These are phyloP conservation scores for Heliopora coerulea DNA, from an alignment of 92 coral and sea anemone species.

Conservation along the genomic window DNA sequence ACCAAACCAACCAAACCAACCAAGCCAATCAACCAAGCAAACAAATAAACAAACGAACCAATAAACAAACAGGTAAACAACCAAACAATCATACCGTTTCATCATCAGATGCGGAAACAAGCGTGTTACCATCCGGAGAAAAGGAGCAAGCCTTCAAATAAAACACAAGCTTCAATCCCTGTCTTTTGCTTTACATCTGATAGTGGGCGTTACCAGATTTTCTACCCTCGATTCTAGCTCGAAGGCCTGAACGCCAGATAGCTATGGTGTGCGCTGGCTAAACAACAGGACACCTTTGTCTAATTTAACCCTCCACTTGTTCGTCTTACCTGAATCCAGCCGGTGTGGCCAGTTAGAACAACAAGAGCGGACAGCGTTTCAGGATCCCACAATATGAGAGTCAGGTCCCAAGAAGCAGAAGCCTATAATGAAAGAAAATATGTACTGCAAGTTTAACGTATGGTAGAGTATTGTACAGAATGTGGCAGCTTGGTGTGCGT, in stretches of 20 bases:
- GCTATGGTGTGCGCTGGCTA: too few relatives aligned
- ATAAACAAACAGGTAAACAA: neutral
- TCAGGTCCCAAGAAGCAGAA: slow-evolving; percentile 93
- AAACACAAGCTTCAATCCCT: too few relatives aligned
- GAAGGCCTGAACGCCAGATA: too few relatives aligned
- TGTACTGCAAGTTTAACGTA: too few relatives aligned
- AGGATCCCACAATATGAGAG: slow-evolving; percentile 77
- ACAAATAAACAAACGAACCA: neutral
- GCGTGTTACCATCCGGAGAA: slow-evolving; percentile 76
- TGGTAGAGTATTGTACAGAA: too few relatives aligned
- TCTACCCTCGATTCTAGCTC: too few relatives aligned
- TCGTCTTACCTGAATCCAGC: slow-evolving; percentile 88
- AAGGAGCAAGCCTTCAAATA: slow-evolving; percentile 75
- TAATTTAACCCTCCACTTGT: too few relatives aligned
- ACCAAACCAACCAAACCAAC: neutral
- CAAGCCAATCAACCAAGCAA: neutral
- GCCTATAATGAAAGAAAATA: slow-evolving; percentile 58
- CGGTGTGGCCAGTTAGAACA: slow-evolving; percentile 85
- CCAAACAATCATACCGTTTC: slow-evolving; percentile 65
- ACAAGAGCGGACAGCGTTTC: slow-evolving; percentile 53
- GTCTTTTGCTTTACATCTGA: neutral
- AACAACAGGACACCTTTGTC: too few relatives aligned
- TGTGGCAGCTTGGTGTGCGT: too few relatives aligned
- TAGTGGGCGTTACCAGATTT: too few relatives aligned
- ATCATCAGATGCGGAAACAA: slow-evolving; percentile 97